Evolutionary conservation across 2,797 vertebrate species (phyloP).

Genomic region (Poeciliopsis gracilis): DNA sequence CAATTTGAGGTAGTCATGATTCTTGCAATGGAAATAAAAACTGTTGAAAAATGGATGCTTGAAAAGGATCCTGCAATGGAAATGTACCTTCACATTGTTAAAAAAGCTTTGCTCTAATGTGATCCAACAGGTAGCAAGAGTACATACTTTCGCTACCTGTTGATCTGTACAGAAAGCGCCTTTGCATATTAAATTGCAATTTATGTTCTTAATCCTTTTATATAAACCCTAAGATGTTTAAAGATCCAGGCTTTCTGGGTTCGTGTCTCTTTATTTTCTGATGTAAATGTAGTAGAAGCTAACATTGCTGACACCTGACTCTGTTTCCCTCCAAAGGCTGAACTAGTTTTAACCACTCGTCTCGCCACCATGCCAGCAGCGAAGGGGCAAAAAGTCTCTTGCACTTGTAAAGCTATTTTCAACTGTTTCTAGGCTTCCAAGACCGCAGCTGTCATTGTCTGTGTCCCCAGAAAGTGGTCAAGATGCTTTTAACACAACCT

Average conservation of each 20-base stretch:
- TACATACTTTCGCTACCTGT: conserved; percentile 15
- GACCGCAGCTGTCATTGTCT: conserved; percentile 64
- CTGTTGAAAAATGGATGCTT: not conserved
- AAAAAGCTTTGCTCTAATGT: conserved; percentile 22
- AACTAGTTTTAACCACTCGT: conserved; percentile 57
- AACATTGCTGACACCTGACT: conserved; percentile 25
- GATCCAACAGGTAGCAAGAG: conserved; percentile 20
- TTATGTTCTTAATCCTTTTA: conserved; percentile 50
- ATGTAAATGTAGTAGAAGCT: conserved; percentile 41
- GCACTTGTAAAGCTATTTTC: conserved; percentile 60
- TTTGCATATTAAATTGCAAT: conserved; percentile 37
- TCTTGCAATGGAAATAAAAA: not conserved
- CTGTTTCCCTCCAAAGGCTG: conserved; percentile 53
- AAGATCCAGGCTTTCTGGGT: not conserved
- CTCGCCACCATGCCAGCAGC: conserved; percentile 48
- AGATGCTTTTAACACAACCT: conserved; percentile 76
- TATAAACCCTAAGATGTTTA: conserved; percentile 28
- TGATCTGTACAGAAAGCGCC: conserved; percentile 37
- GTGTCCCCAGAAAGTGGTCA: conserved; percentile 75
- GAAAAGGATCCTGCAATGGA: not conserved
- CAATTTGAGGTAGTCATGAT: not conserved
- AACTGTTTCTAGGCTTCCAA: conserved; percentile 54
- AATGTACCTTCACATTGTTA: not conserved
- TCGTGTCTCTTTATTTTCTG: not conserved
- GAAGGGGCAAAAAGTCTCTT: conserved; percentile 46